These are phyloP conservation scores for Coelinius sp. DNA, from an alignment of 2,888 invertebrate species.

Conservation along the genomic window DNA sequence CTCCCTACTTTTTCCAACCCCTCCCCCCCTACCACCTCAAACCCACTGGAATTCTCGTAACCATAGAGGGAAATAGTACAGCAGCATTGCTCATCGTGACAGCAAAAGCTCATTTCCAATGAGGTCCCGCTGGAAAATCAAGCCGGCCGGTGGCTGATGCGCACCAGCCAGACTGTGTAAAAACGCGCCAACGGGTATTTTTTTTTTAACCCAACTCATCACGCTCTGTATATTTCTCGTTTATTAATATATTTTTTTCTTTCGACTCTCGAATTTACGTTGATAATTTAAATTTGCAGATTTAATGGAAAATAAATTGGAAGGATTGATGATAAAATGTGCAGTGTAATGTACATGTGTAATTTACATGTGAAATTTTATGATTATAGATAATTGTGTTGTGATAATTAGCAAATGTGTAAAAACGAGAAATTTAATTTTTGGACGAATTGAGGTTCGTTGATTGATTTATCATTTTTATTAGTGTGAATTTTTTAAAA, in stretches of 20 bases:
- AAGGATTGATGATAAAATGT: too few species aligned
- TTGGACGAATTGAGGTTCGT: conserved; percentile 22
- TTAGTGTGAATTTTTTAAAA: background rate
- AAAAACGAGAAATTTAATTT: conserved; percentile 7
- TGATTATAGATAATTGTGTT: background rate
- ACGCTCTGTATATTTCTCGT: conserved; percentile 2
- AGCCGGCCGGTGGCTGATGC: conserved; percentile 30
- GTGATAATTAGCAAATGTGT: conserved; percentile 7
- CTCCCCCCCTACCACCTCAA: background rate
- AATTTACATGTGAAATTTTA: too few species aligned
- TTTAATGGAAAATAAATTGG: background rate
- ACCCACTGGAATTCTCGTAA: background rate
- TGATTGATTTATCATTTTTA: background rate
- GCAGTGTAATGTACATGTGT: background rate
- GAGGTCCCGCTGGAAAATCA: conserved; percentile 45
- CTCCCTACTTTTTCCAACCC: background rate
- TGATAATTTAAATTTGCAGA: background rate
- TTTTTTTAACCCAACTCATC: conserved; percentile 14
- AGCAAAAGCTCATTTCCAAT: conserved; percentile 3
- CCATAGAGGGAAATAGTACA: background rate
- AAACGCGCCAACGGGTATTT: conserved; percentile 6
- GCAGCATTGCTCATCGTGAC: background rate
- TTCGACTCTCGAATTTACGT: background rate
- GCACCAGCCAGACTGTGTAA: conserved; percentile 12
- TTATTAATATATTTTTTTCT: background rate